A percentile compares a stretch with the other conserved stretches of the same genome.
Evolutionary conservation across 2,797 vertebrate genomes (phyloP).

Genomic region (Micrastur ruficollis): DNA sequence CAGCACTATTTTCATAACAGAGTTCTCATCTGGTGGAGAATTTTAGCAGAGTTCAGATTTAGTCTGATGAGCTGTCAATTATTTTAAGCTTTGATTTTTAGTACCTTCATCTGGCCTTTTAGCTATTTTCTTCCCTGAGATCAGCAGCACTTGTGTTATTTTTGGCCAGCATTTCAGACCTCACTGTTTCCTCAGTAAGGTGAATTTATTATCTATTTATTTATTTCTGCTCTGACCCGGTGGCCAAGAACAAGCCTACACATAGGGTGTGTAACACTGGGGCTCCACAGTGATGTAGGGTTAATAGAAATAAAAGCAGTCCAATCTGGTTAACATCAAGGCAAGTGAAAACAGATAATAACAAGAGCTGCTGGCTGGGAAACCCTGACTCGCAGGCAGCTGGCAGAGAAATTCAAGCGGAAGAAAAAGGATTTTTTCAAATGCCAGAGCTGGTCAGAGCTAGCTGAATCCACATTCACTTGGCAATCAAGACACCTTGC

Average conservation of each 20-base stretch:
- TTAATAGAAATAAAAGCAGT: slow-evolving; percentile 25
- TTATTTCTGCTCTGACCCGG: neutral
- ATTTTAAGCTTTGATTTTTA: slow-evolving; percentile 54
- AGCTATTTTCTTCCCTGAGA: slow-evolving; percentile 26
- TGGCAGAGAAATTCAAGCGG: slow-evolving; percentile 46
- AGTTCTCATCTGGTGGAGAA: slow-evolving; percentile 21
- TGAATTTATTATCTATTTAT: neutral
- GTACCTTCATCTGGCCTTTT: neutral
- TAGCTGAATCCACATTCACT: slow-evolving; percentile 37
- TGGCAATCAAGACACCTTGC: neutral
- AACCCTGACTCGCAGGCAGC: slow-evolving; percentile 42
- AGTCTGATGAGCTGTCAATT: slow-evolving; percentile 44
- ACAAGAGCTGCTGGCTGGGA: slow-evolving; percentile 40
- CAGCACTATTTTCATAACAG: slow-evolving; percentile 32
- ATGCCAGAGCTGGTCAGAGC: slow-evolving; percentile 47
- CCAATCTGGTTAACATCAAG: slow-evolving; percentile 45
- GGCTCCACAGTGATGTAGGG: neutral
- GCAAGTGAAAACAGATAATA: slow-evolving; percentile 50
- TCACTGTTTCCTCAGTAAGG: neutral
- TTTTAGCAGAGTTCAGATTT: slow-evolving; percentile 44
- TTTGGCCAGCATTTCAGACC: slow-evolving; percentile 18
- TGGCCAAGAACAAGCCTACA: neutral
- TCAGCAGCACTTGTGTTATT: neutral
- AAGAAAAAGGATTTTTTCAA: slow-evolving; percentile 47
- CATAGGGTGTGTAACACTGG: neutral